These are phyloP conservation scores for Tetanocera ferruginea DNA, from an alignment of 2,888 invertebrate species.

Conservation along the genomic window DNA sequence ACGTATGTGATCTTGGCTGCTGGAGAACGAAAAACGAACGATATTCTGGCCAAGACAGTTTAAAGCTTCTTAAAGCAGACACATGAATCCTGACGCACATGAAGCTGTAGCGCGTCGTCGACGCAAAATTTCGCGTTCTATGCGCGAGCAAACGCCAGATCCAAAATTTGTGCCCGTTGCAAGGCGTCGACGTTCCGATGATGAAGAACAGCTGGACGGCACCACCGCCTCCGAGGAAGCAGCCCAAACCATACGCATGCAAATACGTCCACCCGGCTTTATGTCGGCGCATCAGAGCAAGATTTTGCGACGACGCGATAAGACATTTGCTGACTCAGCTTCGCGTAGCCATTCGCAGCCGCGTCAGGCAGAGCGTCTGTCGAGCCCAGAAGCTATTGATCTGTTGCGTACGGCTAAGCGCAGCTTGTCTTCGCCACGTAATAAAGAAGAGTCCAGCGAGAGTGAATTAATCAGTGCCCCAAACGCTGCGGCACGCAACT, in stretches of 20 bases:
- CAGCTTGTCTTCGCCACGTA: slow-evolving; percentile 67
- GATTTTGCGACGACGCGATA: slow-evolving; percentile 66
- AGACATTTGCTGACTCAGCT: slow-evolving; percentile 62
- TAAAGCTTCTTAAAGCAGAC: not conserved
- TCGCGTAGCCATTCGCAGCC: slow-evolving; percentile 70
- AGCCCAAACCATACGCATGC: slow-evolving; percentile 60
- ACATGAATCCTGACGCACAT: slow-evolving; percentile 51
- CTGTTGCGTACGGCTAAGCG: slow-evolving; percentile 61
- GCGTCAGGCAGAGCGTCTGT: slow-evolving; percentile 61
- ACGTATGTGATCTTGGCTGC: not conserved
- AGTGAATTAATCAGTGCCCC: slow-evolving; percentile 46
- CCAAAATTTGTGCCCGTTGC: slow-evolving; percentile 44
- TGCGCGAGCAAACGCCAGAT: slow-evolving; percentile 76
- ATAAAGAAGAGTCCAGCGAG: slow-evolving; percentile 67
- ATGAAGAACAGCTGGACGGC: slow-evolving; percentile 56
- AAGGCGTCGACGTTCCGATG: slow-evolving; percentile 52
- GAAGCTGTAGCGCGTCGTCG: slow-evolving; percentile 73
- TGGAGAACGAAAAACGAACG: not conserved
- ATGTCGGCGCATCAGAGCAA: slow-evolving; percentile 68
- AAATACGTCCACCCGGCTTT: slow-evolving; percentile 60
- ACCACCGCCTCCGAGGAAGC: slow-evolving; percentile 46
- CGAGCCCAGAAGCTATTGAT: slow-evolving; percentile 63
- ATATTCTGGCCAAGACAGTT: not conserved
- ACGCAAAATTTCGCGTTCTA: slow-evolving; percentile 73
- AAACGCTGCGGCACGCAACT: not conserved